Conservation (phyloP, 2,113 vertebrate species). For the Pelvicachromis taeniatus region DNA sequence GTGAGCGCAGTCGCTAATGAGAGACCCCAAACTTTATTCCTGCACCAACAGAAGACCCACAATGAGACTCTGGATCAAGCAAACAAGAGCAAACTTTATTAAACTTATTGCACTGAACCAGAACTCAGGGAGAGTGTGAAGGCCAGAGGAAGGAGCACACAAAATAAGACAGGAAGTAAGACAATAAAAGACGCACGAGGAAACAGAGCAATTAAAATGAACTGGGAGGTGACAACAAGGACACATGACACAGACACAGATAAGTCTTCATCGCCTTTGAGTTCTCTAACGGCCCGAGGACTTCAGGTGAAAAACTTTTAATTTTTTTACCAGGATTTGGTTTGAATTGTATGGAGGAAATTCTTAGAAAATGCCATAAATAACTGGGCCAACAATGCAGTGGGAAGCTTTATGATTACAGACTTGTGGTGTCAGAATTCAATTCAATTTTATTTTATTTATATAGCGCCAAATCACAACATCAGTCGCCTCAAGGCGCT, state of each 20-base stretch:
- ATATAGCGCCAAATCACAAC: too few species aligned
- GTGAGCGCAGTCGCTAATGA: not conserved
- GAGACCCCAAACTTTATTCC: fast-evolving
- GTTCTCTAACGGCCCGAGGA: not conserved
- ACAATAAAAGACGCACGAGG: not conserved
- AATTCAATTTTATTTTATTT: too few species aligned
- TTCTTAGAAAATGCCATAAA: fast-evolving
- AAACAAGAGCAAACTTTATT: not conserved
- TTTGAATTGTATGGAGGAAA: not conserved
- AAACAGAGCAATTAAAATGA: too few species aligned
- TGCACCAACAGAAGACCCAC: not conserved
- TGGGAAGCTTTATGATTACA: not conserved
- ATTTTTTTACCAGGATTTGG: not conserved
- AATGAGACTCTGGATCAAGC: not conserved
- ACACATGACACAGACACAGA: not conserved
- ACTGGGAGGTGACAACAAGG: not conserved
- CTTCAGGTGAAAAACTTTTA: not conserved
- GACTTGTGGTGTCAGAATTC: not conserved
- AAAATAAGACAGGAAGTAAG: not conserved
- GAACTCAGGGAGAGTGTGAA: not conserved
- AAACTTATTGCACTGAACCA: not conserved
- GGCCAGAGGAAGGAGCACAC: not conserved
- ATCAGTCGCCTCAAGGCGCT: too few species aligned
- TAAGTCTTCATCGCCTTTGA: not conserved
- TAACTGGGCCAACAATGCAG: not conserved